These are phyloP conservation scores for Sphaeridia pumilis DNA, from an alignment of 2,888 invertebrate species.

Conservation along the genomic window DNA sequence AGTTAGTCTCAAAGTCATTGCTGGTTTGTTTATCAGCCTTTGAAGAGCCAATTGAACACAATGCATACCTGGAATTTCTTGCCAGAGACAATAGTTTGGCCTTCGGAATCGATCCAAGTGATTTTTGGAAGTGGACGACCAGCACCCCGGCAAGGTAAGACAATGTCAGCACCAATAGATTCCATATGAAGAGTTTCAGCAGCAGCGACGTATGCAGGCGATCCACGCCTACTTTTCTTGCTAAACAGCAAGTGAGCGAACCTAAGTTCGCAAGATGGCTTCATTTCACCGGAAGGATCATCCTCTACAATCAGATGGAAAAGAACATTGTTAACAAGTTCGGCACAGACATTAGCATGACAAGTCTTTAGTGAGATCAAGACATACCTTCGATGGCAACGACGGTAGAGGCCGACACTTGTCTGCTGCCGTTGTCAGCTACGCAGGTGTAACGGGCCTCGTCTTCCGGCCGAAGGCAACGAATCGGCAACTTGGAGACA, in stretches of 20 bases:
- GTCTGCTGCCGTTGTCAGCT: constrained; percentile 38
- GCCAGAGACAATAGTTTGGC: constrained; percentile 36
- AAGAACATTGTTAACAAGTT: background rate
- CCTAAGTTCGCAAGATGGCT: constrained; percentile 24
- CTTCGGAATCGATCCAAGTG: constrained; percentile 40
- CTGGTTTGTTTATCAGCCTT: too few species aligned
- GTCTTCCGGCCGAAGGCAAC: constrained; percentile 40
- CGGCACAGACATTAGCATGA: background rate
- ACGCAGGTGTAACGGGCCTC: constrained; percentile 43
- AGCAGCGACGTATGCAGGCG: constrained; percentile 22
- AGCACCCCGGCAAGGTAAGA: constrained; percentile 42
- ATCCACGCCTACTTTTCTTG: constrained; percentile 25
- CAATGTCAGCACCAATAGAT: constrained; percentile 40
- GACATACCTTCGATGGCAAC: constrained; percentile 33
- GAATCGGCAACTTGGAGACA: constrained; percentile 40
- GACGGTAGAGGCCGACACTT: constrained; percentile 35
- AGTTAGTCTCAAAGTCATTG: too few species aligned
- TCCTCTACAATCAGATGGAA: too few species aligned
- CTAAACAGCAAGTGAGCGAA: constrained; percentile 16
- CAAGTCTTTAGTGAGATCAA: background rate
- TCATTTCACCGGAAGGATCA: constrained; percentile 10
- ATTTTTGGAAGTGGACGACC: constrained; percentile 40
- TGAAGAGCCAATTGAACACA: too few species aligned
- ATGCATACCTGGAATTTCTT: constrained; percentile 36
- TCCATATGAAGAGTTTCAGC: constrained; percentile 38